Evolutionary conservation across 2,888 invertebrate species (phyloP).

Genomic region (Synanthedon tipuliformis): DNA sequence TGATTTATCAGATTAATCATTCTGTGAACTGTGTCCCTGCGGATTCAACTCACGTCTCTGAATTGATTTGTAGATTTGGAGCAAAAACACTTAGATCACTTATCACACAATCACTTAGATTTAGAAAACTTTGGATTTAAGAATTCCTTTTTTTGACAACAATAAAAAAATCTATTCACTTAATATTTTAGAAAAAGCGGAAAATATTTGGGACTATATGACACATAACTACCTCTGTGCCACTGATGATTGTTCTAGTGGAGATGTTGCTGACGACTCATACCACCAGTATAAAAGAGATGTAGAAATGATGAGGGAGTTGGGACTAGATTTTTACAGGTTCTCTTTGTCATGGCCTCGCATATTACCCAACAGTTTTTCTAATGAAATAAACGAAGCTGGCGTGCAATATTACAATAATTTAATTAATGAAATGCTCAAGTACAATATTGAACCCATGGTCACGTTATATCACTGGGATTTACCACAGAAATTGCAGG

Average conservation of each 20-base stretch:
- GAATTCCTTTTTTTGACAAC: no score
- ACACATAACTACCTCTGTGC: slow-evolving; percentile 28
- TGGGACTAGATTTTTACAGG: slow-evolving; percentile 64
- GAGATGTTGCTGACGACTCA: slow-evolving; percentile 75
- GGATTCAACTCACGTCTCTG: no score
- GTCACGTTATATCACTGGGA: slow-evolving; percentile 75
- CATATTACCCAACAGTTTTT: slow-evolving; percentile 71
- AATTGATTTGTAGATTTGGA: no score
- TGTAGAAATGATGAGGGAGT: slow-evolving; percentile 43
- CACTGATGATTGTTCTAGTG: slow-evolving; percentile 32
- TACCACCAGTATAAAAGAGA: slow-evolving; percentile 72
- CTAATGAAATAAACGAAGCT: slow-evolving; percentile 58
- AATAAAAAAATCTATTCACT: not conserved
- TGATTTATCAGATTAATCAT: no score
- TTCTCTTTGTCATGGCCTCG: slow-evolving; percentile 76
- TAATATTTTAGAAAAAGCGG: slow-evolving; percentile 60
- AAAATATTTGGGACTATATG: slow-evolving; percentile 68
- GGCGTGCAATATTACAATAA: slow-evolving; percentile 75
- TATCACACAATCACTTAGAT: not conserved
- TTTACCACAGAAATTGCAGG: slow-evolving; percentile 64
- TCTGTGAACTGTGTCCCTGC: no score
- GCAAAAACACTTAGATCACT: no score
- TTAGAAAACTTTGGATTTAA: not conserved
- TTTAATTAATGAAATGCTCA: slow-evolving; percentile 69
- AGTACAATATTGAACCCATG: slow-evolving; percentile 67